A percentile compares a stretch with the other conserved stretches of the same genome.
Conservation (phyloP, 2,888 invertebrate species). For the Hyppa rectilinea region DNA sequence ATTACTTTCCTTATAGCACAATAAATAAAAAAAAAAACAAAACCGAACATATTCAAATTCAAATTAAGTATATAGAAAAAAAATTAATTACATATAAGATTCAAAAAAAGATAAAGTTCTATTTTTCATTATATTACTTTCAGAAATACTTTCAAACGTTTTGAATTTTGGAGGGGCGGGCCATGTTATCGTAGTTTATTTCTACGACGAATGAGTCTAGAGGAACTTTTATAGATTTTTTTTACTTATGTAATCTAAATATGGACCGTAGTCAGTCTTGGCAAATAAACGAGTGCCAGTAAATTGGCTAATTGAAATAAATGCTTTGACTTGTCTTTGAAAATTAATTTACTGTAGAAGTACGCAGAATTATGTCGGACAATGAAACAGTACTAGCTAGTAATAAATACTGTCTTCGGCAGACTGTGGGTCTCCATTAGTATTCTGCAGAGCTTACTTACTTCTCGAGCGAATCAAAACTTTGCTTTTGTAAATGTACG, state of each 20-base stretch:
- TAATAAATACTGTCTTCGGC: slow-evolving; percentile 25
- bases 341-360: slow-evolving; percentile 18
- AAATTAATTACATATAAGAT: too few species aligned
- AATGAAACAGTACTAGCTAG: not conserved
- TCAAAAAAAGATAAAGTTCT: too few species aligned
- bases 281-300: not conserved
- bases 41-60: too few species aligned
- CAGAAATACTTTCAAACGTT: too few species aligned
- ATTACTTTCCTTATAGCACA: too few species aligned
- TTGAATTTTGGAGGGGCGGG: too few species aligned
- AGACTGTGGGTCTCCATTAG: slow-evolving; percentile 20
- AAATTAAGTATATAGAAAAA: too few species aligned
- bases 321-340: slow-evolving; percentile 27
- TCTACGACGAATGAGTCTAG: slow-evolving; percentile 1
- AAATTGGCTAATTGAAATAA: slow-evolving; percentile 38
- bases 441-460: slow-evolving; percentile 22
- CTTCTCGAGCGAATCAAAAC: not conserved
- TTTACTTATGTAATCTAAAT: not conserved
- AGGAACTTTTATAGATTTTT: not conserved
- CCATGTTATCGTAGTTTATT: too few species aligned
- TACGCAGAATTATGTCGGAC: slow-evolving; percentile 12
- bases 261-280: slow-evolving; percentile 1
- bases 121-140: too few species aligned
- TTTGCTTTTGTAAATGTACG: not conserved
- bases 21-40: too few species aligned